These are phyloP conservation scores for Drosophila melanogaster DNA, from an alignment of 1,140 invertebrate species.

Conservation along the genomic window DNA sequence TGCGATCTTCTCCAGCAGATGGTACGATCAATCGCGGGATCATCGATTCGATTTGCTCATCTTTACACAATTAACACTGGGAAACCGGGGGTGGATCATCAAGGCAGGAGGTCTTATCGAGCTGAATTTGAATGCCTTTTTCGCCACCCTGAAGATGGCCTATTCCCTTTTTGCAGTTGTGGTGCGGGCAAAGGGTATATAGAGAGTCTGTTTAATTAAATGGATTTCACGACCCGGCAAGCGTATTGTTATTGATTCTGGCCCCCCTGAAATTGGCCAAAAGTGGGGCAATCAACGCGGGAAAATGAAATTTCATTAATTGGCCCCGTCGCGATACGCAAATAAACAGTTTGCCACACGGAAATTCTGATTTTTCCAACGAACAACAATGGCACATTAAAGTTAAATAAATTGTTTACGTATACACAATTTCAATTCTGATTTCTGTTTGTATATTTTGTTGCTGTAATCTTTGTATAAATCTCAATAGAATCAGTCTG, in stretches of 20 bases:
- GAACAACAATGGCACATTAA: constrained; percentile 63
- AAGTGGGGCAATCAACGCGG: constrained; percentile 59
- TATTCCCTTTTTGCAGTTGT: constrained; percentile 71
- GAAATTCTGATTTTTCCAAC: constrained; percentile 24
- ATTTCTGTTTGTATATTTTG: constrained; percentile 43
- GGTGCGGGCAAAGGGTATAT: constrained; percentile 21
- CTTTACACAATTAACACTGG: constrained; percentile 56
- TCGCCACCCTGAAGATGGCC: constrained; percentile 68
- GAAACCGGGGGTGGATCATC: constrained; percentile 17
- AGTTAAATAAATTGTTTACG: constrained; percentile 60
- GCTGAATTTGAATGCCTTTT: constrained; percentile 65
- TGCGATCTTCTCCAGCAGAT: constrained; percentile 68
- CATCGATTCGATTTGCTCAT: constrained; percentile 40
- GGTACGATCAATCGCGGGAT: constrained; percentile 38
- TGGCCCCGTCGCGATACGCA: constrained; percentile 68
- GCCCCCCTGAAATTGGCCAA: constrained; percentile 23
- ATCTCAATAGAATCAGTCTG: constrained; percentile 19
- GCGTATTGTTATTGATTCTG: constrained; percentile 47
- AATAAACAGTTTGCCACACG: constrained; percentile 63
- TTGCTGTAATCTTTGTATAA: constrained; percentile 48
- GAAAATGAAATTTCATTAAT: constrained; percentile 71
- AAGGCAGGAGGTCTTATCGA: constrained; percentile 59
- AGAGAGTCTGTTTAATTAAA: constrained; percentile 56
- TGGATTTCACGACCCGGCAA: constrained; percentile 7
- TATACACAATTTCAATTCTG: constrained; percentile 29